Conservation (phyloP, 2,113 vertebrate species). For the Paratilapia polleni region DNA sequence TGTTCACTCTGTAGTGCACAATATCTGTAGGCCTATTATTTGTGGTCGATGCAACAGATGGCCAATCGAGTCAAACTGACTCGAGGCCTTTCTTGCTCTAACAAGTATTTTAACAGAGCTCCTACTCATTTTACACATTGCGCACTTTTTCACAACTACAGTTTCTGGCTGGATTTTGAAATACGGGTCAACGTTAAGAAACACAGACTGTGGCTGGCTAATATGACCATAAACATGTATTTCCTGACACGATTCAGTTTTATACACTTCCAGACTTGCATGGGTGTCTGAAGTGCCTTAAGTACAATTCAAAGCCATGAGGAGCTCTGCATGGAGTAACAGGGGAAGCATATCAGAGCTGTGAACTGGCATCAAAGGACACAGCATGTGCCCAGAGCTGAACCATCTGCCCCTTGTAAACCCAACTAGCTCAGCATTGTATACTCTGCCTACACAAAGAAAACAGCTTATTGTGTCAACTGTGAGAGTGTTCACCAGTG, state of each 20-base stretch:
- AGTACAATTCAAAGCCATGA: conserved; percentile 17
- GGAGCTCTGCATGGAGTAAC: conserved; percentile 28
- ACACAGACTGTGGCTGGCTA: background rate
- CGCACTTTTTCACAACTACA: background rate
- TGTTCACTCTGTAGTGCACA: background rate
- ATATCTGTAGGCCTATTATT: conserved; percentile 3
- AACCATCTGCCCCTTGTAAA: conserved; percentile 60
- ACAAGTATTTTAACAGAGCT: conserved; percentile 47
- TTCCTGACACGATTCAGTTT: background rate
- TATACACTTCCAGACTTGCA: background rate
- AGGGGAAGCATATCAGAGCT: conserved; percentile 29
- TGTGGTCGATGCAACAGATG: conserved; percentile 59
- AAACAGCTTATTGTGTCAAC: background rate
- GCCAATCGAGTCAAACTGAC: conserved; percentile 21
- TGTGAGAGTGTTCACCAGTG: background rate
- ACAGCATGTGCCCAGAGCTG: conserved; percentile 47
- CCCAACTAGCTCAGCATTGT: background rate
- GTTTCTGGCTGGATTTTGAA: background rate
- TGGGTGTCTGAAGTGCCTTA: conserved; percentile 38
- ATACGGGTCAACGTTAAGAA: conserved; percentile 33
- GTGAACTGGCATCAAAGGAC: conserved; percentile 49
- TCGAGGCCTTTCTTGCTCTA: conserved; percentile 20
- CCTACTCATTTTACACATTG: conserved; percentile 51
- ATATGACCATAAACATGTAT: background rate
- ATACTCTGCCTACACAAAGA: conserved; percentile 19